A percentile compares a stretch with the other conserved stretches of the same genome.
phyloP scores from a whole-genome alignment of 2,888 invertebrate genomes.

The Caenorhabditis sp. region DNA sequence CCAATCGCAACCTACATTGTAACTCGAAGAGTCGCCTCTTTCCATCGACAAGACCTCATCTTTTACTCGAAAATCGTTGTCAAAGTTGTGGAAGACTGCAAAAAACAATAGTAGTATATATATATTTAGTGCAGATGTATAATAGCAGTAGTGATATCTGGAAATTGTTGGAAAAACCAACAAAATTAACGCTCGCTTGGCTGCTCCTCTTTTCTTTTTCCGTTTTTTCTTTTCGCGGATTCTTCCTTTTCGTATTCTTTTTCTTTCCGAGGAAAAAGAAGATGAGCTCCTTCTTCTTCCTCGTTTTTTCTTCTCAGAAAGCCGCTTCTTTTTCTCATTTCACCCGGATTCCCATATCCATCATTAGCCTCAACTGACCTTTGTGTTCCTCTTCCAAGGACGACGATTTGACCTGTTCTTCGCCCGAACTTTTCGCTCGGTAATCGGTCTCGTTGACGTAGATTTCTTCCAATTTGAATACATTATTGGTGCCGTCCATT shows the following conservation, averaged over 20 bases:
- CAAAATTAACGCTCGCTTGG: constrained; percentile 53
- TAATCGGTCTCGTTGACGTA: constrained; percentile 20
- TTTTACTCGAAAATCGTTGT: not conserved
- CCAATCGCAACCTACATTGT: constrained; percentile 3
- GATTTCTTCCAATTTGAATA: constrained; percentile 2
- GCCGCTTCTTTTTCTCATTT: constrained; percentile 16
- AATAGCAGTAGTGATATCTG: no score
- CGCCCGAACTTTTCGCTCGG: constrained; percentile 32
- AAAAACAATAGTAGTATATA: constrained; percentile 7
- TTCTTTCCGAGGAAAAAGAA: constrained; percentile 40
- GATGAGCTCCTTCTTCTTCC: constrained; percentile 32
- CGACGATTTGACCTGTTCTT: constrained; percentile 31
- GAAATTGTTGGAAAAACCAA: constrained; percentile 7
- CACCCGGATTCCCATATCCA: constrained; percentile 28
- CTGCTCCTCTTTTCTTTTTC: constrained; percentile 39
- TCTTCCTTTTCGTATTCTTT: constrained; percentile 2
- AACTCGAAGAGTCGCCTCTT: constrained; percentile 34
- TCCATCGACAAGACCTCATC: constrained; percentile 38
- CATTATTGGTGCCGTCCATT: constrained; percentile 8
- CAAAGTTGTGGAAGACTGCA: not conserved
- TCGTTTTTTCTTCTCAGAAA: constrained; percentile 24
- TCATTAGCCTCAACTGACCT: constrained; percentile 41
- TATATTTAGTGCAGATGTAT: no score
- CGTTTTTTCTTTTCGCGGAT: no score
- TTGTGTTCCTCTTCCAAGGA: constrained; percentile 49